Conservation (phyloP, 2,888 invertebrate genomes). For the Strigamia transsilvanica region DNA sequence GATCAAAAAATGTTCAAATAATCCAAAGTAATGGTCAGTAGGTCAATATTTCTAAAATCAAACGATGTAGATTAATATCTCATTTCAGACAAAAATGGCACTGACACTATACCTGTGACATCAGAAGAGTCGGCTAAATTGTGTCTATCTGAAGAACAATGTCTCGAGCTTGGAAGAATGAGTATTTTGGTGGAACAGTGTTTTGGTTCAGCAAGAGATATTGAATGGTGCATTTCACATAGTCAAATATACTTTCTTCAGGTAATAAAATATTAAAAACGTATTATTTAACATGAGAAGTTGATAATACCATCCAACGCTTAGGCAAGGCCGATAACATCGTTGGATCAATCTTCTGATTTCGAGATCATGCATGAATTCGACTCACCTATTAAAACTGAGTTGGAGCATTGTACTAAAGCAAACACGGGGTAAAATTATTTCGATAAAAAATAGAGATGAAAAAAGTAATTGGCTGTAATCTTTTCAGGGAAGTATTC, state of each 20-base stretch:
- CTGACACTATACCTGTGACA: constrained; percentile 60
- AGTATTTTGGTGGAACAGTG: constrained; percentile 72
- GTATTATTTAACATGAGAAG: background rate
- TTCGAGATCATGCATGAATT: constrained; percentile 82
- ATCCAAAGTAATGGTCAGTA: constrained; percentile 64
- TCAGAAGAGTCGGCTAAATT: constrained; percentile 63
- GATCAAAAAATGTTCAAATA: constrained; percentile 67
- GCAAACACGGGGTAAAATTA: constrained; percentile 74
- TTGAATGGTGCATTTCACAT: constrained; percentile 79
- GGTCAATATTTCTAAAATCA: background rate
- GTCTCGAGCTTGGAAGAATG: constrained; percentile 69
- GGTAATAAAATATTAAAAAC: constrained; percentile 50
- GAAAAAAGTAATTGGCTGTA: background rate
- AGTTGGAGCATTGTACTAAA: constrained; percentile 73
- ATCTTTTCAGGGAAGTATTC: constrained; percentile 69
- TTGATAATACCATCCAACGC: constrained; percentile 54
- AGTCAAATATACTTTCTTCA: constrained; percentile 62
- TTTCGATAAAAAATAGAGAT: background rate
- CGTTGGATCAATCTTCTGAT: constrained; percentile 76
- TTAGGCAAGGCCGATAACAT: constrained; percentile 78
- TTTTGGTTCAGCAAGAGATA: constrained; percentile 77
- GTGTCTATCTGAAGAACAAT: constrained; percentile 70
- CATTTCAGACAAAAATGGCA: constrained; percentile 63
- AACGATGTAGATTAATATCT: background rate
- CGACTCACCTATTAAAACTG: constrained; percentile 73